Evolutionary conservation across 2,113 vertebrate species (phyloP).

Genomic region (Butastur rufipennis): DNA sequence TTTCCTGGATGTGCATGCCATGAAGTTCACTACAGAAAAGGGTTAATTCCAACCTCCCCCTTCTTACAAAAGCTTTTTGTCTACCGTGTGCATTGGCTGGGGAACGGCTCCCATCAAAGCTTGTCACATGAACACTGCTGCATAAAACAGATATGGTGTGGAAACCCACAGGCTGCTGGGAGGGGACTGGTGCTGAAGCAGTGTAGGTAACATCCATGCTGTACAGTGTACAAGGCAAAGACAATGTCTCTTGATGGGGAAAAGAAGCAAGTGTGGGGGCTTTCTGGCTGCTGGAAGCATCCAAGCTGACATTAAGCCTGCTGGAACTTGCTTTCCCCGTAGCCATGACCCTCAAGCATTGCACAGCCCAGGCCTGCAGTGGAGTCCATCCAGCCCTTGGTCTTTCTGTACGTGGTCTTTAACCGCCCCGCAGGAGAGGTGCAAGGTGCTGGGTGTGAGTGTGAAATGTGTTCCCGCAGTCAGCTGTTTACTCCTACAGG

Average conservation of each 20-base stretch:
- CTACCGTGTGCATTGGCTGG: background rate
- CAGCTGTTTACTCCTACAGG: background rate
- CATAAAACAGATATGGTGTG: background rate
- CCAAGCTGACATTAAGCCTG: background rate
- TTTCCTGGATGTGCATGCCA: background rate
- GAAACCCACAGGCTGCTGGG: background rate
- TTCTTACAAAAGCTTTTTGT: conserved; percentile 23
- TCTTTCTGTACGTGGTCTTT: background rate
- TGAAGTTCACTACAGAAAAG: background rate
- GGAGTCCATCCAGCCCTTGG: background rate
- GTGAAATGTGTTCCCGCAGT: background rate
- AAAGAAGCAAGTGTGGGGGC: too few species aligned
- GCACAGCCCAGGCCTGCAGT: background rate
- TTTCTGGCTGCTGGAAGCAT: background rate
- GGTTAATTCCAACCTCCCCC: background rate
- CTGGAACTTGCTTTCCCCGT: background rate
- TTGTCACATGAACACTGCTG: background rate
- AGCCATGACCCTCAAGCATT: background rate
- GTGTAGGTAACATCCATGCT: rapidly evolving
- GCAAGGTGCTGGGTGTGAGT: background rate
- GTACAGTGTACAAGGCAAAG: background rate
- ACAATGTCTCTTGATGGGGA: too few species aligned
- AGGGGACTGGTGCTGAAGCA: background rate
- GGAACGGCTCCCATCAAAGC: background rate
- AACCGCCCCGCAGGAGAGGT: rapidly evolving